Percentiles rank a stretch among this genome's conserved stretches.
These are phyloP conservation scores for Peromyscus leucopus DNA, from an alignment of 2,113 vertebrate genomes.

Conservation along the genomic window DNA sequence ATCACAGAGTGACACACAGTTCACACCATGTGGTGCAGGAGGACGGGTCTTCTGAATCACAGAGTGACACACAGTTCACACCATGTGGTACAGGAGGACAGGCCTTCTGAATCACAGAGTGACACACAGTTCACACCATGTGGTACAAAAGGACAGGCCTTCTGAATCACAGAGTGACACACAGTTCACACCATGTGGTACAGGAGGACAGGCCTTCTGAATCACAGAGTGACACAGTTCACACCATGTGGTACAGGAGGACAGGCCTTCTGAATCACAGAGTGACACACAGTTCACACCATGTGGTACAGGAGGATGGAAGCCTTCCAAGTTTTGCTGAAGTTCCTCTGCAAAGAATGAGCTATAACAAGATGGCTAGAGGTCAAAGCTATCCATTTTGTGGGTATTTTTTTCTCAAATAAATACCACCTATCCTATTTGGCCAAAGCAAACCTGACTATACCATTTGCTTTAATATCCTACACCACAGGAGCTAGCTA, in stretches of 20 bases:
- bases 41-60: too few relatives aligned
- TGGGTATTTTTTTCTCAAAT: background rate
- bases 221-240: background rate
- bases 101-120: too few relatives aligned
- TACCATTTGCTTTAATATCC: background rate
- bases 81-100: too few relatives aligned
- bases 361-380: background rate
- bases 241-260: background rate
- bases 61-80: too few relatives aligned
- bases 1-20: too few relatives aligned
- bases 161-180: background rate
- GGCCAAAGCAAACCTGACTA: background rate
- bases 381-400: background rate
- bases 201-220: background rate
- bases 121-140: too few relatives aligned
- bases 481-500: too few relatives aligned
- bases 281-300: too few relatives aligned
- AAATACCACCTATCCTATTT: background rate
- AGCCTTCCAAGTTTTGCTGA: background rate
- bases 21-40: too few relatives aligned
- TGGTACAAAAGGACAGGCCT: background rate
- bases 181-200: background rate
- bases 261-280: background rate
- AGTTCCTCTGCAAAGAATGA: background rate
- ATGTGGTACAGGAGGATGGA: background rate